Percentiles rank a stretch among this genome's conserved stretches.
Conservation (phyloP, 1,140 invertebrate genomes). For the Ctenoplectra terminalis region DNA sequence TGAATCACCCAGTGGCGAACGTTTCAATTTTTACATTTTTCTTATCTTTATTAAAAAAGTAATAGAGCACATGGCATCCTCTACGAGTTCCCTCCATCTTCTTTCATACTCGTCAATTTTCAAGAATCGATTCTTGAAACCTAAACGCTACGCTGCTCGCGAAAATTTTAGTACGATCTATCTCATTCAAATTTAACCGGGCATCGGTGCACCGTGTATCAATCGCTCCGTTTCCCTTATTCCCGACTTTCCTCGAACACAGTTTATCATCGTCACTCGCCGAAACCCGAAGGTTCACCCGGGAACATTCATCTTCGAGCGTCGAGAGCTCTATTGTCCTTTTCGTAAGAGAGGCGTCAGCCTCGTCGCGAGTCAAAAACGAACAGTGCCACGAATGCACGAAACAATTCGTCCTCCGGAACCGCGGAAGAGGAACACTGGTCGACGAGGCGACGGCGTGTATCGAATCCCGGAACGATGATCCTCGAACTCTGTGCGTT, state of each 20-base stretch:
- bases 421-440: background rate
- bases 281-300: background rate
- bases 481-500: constrained; percentile 4
- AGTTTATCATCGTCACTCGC: background rate
- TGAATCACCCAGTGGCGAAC: no score
- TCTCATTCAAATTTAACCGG: background rate
- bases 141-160: no score
- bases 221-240: background rate
- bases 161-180: no score
- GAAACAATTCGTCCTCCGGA: background rate
- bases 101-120: no score
- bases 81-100: no score
- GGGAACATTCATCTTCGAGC: background rate
- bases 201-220: no score
- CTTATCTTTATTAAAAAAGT: no score
- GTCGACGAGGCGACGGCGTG: background rate
- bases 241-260: background rate
- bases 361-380: background rate
- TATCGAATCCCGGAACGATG: background rate
- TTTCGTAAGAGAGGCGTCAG: background rate
- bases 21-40: no score
- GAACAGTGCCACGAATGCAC: background rate
- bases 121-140: no score
- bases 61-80: no score
- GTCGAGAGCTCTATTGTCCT: constrained; percentile 2